Percentiles rank a stretch among this genome's conserved stretches.
phyloP scores from a whole-genome alignment of 2,113 vertebrate species.

The Mellivora capensis region DNA sequence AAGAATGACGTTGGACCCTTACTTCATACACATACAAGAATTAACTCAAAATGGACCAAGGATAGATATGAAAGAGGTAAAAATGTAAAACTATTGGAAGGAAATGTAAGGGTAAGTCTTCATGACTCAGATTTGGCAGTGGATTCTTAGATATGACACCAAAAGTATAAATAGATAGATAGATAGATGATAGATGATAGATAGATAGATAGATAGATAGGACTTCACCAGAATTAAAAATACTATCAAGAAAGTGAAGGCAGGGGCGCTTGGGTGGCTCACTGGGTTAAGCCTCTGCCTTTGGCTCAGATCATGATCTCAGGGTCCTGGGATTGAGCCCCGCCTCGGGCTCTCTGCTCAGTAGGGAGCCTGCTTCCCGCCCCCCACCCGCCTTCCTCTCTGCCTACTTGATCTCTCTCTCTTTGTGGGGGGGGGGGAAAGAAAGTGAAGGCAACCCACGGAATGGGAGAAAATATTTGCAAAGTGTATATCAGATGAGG shows the following conservation, averaged over 20 bases:
- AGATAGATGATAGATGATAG: too few species aligned
- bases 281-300: too few species aligned
- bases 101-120: neutral
- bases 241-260: neutral
- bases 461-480: neutral
- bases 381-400: too few species aligned
- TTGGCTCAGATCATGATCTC: too few species aligned
- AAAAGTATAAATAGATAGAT: neutral
- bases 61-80: neutral
- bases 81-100: neutral
- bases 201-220: too few species aligned
- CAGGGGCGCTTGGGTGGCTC: too few species aligned
- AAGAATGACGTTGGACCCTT: neutral
- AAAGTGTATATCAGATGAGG: neutral
- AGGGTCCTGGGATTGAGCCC: too few species aligned
- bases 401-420: too few species aligned
- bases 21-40: neutral
- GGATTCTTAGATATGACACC: neutral
- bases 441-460: neutral
- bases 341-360: too few species aligned
- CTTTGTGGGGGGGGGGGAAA: too few species aligned
- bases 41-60: slow-evolving; percentile 20
- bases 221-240: neutral
- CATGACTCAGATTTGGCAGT: neutral
- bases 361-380: too few species aligned